Conservation (phyloP, 2,113 vertebrate genomes). For the Catagonus wagneri region DNA sequence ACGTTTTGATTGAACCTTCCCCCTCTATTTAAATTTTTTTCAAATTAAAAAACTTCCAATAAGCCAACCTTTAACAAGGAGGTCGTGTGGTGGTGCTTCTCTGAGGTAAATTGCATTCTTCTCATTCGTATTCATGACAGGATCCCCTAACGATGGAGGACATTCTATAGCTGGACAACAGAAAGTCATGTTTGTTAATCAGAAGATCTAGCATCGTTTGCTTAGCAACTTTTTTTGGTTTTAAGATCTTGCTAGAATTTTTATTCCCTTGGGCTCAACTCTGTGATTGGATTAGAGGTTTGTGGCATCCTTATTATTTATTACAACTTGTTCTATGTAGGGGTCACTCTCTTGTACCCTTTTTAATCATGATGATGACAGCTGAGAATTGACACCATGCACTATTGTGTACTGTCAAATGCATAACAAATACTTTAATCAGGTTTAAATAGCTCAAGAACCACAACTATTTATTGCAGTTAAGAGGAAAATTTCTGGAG, state of each 20-base stretch:
- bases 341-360: constrained; percentile 59
- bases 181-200: constrained; percentile 67
- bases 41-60: constrained; percentile 71
- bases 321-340: constrained; percentile 37
- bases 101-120: constrained; percentile 76
- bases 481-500: constrained; percentile 45
- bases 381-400: constrained; percentile 41
- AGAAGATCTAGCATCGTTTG: constrained; percentile 50
- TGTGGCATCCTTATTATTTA: constrained; percentile 67
- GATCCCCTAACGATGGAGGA: constrained; percentile 56
- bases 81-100: constrained; percentile 56
- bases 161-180: constrained; percentile 34
- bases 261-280: constrained; percentile 36
- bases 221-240: constrained; percentile 64
- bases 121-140: constrained; percentile 70
- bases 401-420: constrained; percentile 53
- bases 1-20: constrained; percentile 22
- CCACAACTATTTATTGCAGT: neutral
- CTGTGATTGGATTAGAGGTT: constrained; percentile 73
- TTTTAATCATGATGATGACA: constrained; percentile 77
- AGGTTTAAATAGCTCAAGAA: constrained; percentile 73
- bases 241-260: constrained; percentile 60
- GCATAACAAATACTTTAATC: constrained; percentile 66
- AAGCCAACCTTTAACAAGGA: constrained; percentile 68
- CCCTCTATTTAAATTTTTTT: constrained; percentile 65